Base-by-base conservation (phyloP, 2,888 invertebrate genomes). In the Gymnocheta viridis region DNA sequence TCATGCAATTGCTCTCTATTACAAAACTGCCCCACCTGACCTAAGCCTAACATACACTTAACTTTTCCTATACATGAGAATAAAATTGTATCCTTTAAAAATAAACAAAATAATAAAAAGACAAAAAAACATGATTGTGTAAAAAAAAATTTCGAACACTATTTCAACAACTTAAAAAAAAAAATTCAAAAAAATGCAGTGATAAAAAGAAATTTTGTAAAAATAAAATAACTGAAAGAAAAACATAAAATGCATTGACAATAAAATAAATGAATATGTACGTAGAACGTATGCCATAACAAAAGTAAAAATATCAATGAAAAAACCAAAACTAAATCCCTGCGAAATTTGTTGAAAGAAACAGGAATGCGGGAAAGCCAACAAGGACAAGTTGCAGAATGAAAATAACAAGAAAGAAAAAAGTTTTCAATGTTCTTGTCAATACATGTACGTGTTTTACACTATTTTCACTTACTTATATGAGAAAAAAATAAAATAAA, bases 401-500 rank as follows among this genome's bases (percentile, higher is more conserved):
- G 27, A 69, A 62, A 35, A 47, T 24, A 38, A 67, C 56, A 58
- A 29, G 41, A 66, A 54, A n/a, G n/a, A n/a, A n/a, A n/a, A 74
- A 74, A 41, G 24, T 78, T 72, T 72, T 79, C 67, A 69, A 77
- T 77, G 60, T 64, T 54, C 77, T 77, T 81, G 72, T 81, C 74
- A 81, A 77, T 81, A 56, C 38, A 69, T 72, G 70, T 81, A 73
- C 60, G 41, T 77, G 66, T 80, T 76, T 80, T 67, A 72, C 80
- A 81, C 49, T 62, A 77, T 76, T 76, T 70, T 80, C 22, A 80
- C 38, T 76, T 60, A 70, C 74, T 51, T 62, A 54, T 14, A 58
- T n/a, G 24, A 27, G 72, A 19, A 27, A 38, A 54, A 29, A 44
- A 38, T 10, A 5, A 44, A 29, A 14, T n/a, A n/a, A 19, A 49